These are phyloP conservation scores for Pygmarrhopalites habei DNA, from an alignment of 1,140 invertebrate species.

Conservation along the genomic window DNA sequence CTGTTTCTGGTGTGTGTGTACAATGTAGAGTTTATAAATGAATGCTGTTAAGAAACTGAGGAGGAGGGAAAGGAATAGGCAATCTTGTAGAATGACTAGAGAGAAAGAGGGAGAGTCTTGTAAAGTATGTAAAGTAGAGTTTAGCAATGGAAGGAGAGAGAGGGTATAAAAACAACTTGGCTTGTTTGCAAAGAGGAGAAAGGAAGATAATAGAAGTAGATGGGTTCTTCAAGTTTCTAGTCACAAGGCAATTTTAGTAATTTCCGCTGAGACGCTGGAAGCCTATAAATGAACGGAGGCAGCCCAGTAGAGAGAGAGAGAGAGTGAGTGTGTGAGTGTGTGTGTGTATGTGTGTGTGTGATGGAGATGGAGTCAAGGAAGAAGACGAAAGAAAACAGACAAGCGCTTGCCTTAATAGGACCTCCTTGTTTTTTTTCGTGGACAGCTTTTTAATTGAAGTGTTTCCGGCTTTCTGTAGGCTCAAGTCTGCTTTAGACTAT, in stretches of 20 bases:
- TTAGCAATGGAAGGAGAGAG: background rate
- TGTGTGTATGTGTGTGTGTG: no score
- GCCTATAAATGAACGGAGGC: no score
- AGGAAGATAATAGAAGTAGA: slow-evolving; percentile 4
- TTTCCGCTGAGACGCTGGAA: slow-evolving; percentile 21
- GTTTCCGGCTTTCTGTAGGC: slow-evolving; percentile 19
- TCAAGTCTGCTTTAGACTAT: slow-evolving; percentile 8
- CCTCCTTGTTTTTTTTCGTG: slow-evolving; percentile 5
- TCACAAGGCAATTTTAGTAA: slow-evolving; percentile 17
- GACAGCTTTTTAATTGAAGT: slow-evolving; percentile 33
- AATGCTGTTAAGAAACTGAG: background rate
- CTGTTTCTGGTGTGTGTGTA: background rate
- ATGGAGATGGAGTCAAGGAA: background rate
- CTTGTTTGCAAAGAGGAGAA: background rate
- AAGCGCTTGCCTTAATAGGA: slow-evolving; percentile 9
- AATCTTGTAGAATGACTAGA: background rate
- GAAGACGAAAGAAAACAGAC: slow-evolving; percentile 2
- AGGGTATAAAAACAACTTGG: background rate
- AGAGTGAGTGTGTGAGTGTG: no score
- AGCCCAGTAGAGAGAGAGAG: no score
- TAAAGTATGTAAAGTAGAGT: background rate
- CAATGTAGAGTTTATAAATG: background rate
- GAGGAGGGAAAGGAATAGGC: background rate
- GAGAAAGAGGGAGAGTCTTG: no score
- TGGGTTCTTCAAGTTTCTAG: slow-evolving; percentile 5